phyloP scores from a whole-genome alignment of 2,113 vertebrate species.

The Laterallus jamaicensis region DNA sequence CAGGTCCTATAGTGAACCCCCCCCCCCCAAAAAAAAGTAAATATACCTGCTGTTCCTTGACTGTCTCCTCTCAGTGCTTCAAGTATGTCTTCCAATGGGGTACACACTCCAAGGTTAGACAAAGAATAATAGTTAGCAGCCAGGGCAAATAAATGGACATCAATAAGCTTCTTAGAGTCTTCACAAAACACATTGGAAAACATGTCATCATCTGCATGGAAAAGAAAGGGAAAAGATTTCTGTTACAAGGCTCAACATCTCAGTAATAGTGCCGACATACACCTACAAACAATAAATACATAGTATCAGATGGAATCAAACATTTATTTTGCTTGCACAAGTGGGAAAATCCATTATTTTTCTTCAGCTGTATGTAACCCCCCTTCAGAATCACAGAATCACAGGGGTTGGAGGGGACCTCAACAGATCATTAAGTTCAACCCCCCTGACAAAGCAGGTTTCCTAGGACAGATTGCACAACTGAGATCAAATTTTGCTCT shows the following conservation, averaged over 20 bases:
- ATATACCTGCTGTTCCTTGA: slow-evolving; percentile 58
- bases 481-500: neutral
- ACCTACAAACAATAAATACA: neutral
- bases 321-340: neutral
- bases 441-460: too few relatives aligned
- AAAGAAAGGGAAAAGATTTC: neutral
- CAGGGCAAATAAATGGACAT: slow-evolving; percentile 76
- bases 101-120: slow-evolving; percentile 81
- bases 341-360: neutral
- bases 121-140: slow-evolving; percentile 83
- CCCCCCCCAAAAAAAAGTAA: neutral
- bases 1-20: neutral
- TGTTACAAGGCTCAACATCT: neutral
- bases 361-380: neutral
- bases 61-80: slow-evolving; percentile 65
- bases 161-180: slow-evolving; percentile 79
- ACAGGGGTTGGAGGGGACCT: too few relatives aligned
- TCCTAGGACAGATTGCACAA: neutral
- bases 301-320: neutral
- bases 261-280: neutral
- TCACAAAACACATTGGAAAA: slow-evolving; percentile 83
- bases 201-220: slow-evolving; percentile 49
- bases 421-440: too few relatives aligned
- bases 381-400: neutral
- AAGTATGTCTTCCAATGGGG: slow-evolving; percentile 80